Evolutionary conservation across 1,140 invertebrate genomes (phyloP).

Genomic region (Heterodera schachtii): DNA sequence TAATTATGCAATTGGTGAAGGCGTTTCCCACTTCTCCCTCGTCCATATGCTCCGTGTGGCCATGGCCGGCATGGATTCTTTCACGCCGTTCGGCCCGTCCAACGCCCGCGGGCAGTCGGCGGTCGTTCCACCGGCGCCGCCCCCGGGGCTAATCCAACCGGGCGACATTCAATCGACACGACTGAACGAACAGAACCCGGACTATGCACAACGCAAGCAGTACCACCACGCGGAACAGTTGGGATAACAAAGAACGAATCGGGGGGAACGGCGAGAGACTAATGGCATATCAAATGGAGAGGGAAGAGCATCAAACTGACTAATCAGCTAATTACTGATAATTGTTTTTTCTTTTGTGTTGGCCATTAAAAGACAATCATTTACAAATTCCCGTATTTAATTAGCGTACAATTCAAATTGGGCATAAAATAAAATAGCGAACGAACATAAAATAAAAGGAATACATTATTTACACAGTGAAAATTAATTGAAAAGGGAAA

Average conservation of each 20-base stretch:
- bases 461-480: not conserved
- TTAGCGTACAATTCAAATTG: not conserved
- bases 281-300: no score
- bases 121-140: slow-evolving; percentile 68
- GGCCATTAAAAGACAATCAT: no score
- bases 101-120: slow-evolving; percentile 77
- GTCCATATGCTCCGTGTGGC: slow-evolving; percentile 72
- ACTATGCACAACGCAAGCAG: slow-evolving; percentile 83
- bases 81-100: slow-evolving; percentile 67
- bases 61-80: slow-evolving; percentile 26
- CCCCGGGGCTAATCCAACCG: slow-evolving; percentile 66
- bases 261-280: no score
- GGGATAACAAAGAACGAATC: slow-evolving; percentile 18
- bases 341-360: no score
- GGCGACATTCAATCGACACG: slow-evolving; percentile 78
- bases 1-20: slow-evolving; percentile 29
- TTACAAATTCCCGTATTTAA: not conserved
- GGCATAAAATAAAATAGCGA: not conserved
- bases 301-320: no score
- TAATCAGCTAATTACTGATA: no score
- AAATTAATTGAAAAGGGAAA: not conserved
- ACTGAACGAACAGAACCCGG: slow-evolving; percentile 89
- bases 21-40: slow-evolving; percentile 62
- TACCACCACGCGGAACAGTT: slow-evolving; percentile 77
- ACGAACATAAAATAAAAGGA: not conserved